Evolutionary conservation across 2,113 vertebrate genomes (phyloP), one percentile per base, ranked within the genome.

Genomic region (Sprattus sprattus): DNA sequence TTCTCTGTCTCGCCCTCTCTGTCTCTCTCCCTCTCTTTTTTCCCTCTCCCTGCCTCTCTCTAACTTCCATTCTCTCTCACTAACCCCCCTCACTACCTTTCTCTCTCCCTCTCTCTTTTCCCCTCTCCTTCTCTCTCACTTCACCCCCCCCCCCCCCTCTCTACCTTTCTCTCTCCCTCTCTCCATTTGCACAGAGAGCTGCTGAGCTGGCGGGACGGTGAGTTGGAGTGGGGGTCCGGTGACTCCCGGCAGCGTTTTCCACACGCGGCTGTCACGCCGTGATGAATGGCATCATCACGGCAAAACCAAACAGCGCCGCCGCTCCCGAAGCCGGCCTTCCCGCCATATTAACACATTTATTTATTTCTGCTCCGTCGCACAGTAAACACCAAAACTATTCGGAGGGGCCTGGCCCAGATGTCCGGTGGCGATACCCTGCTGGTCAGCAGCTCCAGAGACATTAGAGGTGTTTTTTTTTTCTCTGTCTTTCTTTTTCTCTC

Each of bases 271-370:
- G 89, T 91, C 91, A 91, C 60, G 80, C 28, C 20, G 83, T 91
- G 91, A 91, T 91, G 85, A 90, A 91, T 91, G 87, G 82, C 87
- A 91, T 89, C 91, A 91, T 91, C 88, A 89, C 86, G 22, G 83
- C 86, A 64, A 89, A 89, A 88, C 87, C 88, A 89, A 88, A 89
- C 85, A 85, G 91, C 86, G 82, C 85, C 89, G 85, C 87, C 85
- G 52, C 83, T 84, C 89, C 67, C 46, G 84, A 46, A 52, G 84
- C 86, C 84, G 85, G 75, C 88, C 88, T 87, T 89, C 88, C 88
- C 86, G 81, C 80, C 86, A 89, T 88, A 89, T 91, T 88, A 91
- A 91, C 89, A 89, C 87, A 84, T 89, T 89, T 88, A 88, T 90
- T 91, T 90, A 89, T 90, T 91, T 89, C 87, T 89, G 85, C 84